Conservation (phyloP, 1,140 invertebrate species). For the Leptopilina boulardi region DNA sequence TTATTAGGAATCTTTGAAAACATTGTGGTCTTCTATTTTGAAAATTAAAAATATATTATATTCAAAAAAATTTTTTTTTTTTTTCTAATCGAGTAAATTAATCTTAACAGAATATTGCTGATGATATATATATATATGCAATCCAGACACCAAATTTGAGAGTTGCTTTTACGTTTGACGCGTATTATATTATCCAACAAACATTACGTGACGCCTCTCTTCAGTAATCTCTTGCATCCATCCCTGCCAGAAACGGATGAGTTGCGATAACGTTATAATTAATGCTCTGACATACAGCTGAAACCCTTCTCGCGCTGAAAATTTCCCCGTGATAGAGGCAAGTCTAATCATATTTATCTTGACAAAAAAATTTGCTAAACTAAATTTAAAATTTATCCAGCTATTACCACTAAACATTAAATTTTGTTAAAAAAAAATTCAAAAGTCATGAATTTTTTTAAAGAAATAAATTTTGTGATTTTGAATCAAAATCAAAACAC, state of each 20-base stretch:
- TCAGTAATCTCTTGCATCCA: conserved; percentile 13
- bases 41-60: no score
- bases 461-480: no score
- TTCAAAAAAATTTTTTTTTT: no score
- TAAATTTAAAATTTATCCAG: background rate
- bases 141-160: background rate
- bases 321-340: background rate
- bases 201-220: background rate
- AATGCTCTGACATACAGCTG: background rate
- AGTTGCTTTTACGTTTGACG: background rate
- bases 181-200: background rate
- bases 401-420: no score
- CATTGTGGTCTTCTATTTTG: no score
- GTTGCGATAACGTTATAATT: conserved; percentile 18
- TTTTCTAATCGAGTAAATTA: no score
- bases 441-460: no score
- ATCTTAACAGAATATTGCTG: background rate
- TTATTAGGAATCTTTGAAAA: no score
- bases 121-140: background rate
- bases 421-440: no score
- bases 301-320: background rate
- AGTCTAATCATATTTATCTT: background rate
- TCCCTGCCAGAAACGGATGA: conserved; percentile 12
- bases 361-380: background rate
- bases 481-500: no score